These are phyloP conservation scores for Triplophysa rosa DNA, from an alignment of 2,113 vertebrate genomes.

Conservation along the genomic window DNA sequence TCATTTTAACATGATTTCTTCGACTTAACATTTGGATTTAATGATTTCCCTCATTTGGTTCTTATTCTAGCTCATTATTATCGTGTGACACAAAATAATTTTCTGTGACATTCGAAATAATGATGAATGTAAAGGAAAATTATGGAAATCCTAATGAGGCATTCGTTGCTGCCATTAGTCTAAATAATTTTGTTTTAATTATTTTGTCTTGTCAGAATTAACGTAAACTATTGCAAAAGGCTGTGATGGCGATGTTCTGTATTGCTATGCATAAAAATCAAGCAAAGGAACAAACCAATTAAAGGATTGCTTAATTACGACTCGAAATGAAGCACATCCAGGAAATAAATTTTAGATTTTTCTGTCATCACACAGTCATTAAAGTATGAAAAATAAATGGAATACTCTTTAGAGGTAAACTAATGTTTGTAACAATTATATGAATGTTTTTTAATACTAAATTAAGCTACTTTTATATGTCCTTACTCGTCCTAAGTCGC, in stretches of 20 bases:
- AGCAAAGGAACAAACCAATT: neutral
- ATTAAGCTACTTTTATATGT: no score
- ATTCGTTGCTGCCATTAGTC: neutral
- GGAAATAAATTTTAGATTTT: no score
- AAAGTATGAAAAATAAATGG: no score
- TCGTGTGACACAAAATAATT: conserved; percentile 11
- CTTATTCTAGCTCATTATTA: neutral
- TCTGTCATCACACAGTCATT: no score
- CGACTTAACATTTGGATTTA: no score
- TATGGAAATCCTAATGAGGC: conserved; percentile 1
- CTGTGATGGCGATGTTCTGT: neutral
- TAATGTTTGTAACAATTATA: no score
- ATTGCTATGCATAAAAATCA: neutral
- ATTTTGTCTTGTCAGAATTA: conserved; percentile 14
- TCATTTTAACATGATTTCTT: no score
- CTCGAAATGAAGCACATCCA: neutral
- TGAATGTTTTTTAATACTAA: no score
- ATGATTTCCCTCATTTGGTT: neutral
- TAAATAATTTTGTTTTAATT: neutral
- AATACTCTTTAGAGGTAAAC: no score
- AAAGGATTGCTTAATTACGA: neutral
- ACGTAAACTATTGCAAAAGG: neutral
- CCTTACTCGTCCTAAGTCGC: no score
- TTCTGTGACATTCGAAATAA: conserved; percentile 9
- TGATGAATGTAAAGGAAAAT: neutral